A percentile compares a stretch with the other conserved stretches of the same genome.
Evolutionary conservation across 1,140 invertebrate genomes (phyloP).

Genomic region (Diprion similis): DNA sequence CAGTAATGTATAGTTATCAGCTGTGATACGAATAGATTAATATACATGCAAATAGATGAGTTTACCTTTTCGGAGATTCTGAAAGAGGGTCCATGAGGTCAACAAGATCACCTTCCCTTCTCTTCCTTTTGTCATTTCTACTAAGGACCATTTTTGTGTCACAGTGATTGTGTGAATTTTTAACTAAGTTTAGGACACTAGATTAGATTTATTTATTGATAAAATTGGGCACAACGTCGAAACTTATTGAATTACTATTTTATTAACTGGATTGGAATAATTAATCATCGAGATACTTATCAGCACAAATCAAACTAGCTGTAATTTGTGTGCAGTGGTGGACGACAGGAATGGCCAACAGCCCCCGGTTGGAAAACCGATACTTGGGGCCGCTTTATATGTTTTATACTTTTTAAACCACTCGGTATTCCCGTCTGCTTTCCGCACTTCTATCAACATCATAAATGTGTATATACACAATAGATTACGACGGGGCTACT

Average conservation of each 20-base stretch:
- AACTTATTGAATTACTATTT: too few relatives aligned
- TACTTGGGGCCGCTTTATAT: not conserved
- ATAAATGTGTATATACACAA: not conserved
- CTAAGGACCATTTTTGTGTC: conserved; percentile 55
- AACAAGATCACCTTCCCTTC: conserved; percentile 57
- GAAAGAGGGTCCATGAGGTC: conserved; percentile 58
- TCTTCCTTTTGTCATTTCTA: conserved; percentile 59
- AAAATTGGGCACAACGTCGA: too few relatives aligned
- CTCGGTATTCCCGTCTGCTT: not conserved
- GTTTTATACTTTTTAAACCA: not conserved
- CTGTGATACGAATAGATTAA: not conserved
- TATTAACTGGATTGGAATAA: too few relatives aligned
- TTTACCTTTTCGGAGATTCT: conserved; percentile 64
- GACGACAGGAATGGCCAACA: not conserved
- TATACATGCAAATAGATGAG: not conserved
- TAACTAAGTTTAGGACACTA: too few relatives aligned
- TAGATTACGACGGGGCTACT: too few relatives aligned
- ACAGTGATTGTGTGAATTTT: too few relatives aligned
- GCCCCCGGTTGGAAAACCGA: conserved; percentile 3
- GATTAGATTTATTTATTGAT: too few relatives aligned
- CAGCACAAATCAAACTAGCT: too few relatives aligned
- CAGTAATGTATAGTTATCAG: not conserved
- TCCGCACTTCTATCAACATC: not conserved
- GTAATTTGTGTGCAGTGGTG: not conserved
- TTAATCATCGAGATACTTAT: too few relatives aligned